Conservation (phyloP, 2,113 vertebrate species). For the Seriola dumerili region DNA sequence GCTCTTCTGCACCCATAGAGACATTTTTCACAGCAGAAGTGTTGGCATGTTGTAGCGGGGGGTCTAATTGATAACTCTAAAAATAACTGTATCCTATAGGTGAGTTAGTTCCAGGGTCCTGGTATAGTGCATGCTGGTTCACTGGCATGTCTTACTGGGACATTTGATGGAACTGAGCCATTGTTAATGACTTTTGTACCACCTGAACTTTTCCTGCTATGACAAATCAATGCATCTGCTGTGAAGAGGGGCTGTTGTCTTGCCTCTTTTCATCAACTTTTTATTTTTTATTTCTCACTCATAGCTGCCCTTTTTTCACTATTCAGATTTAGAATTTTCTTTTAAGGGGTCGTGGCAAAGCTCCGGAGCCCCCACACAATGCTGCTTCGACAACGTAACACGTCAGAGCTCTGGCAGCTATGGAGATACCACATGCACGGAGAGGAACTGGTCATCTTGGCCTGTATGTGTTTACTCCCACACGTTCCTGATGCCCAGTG, state of each 20-base stretch:
- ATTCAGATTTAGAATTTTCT: neutral
- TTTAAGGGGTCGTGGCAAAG: neutral
- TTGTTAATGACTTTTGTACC: neutral
- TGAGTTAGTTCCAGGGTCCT: neutral
- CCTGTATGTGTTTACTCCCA: neutral
- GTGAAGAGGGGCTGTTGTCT: neutral
- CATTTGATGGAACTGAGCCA: neutral
- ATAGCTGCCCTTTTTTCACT: neutral
- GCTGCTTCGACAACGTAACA: neutral
- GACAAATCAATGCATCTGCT: neutral
- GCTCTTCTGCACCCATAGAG: neutral
- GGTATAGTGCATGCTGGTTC: neutral
- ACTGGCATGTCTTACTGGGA: neutral
- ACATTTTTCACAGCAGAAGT: neutral
- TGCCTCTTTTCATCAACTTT: neutral
- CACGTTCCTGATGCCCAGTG: neutral
- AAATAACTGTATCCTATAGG: neutral
- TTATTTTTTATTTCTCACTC: neutral
- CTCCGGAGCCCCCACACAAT: neutral
- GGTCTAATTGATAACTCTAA: neutral
- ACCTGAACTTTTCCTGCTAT: neutral
- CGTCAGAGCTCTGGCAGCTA: neutral
- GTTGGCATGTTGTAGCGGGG: neutral
- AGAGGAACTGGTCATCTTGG: neutral
- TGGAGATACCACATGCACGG: neutral